Conservation (phyloP, 2,888 invertebrate genomes). For the Ophion ventricosus region DNA sequence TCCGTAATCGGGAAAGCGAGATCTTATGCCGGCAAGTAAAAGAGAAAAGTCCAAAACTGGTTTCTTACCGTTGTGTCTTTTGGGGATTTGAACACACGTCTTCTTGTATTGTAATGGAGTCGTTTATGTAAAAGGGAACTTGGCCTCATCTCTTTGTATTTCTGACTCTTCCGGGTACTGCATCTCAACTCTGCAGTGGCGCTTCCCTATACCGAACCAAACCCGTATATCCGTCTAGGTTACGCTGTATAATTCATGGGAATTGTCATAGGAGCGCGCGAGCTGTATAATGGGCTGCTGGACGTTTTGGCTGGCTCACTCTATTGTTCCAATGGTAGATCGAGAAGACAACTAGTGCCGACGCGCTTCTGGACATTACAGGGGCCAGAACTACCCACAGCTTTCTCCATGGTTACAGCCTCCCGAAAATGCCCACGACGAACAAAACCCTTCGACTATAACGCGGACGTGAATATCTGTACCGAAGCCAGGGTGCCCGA, state of each 20-base stretch:
- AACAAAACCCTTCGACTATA: constrained; percentile 43
- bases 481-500: constrained; percentile 11
- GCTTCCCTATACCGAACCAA: constrained; percentile 47
- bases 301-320: constrained; percentile 71
- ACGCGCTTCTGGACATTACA: constrained; percentile 59
- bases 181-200: constrained; percentile 28
- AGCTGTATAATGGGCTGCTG: constrained; percentile 80
- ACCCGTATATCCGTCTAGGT: constrained; percentile 80
- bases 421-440: constrained; percentile 36
- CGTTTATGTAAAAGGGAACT: constrained; percentile 16
- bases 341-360: constrained; percentile 55
- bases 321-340: constrained; percentile 76
- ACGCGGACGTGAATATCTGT: constrained; percentile 16
- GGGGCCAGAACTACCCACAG: constrained; percentile 43
- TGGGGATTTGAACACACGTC: background rate
- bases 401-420: constrained; percentile 39
- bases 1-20: too few relatives aligned
- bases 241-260: constrained; percentile 82
- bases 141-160: constrained; percentile 10
- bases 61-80: background rate
- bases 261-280: constrained; percentile 81
- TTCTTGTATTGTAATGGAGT: background rate
- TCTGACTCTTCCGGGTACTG: constrained; percentile 24
- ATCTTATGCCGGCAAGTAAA: background rate
- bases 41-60: background rate